These are phyloP conservation scores for Drosophila recens DNA, from an alignment of 2,888 invertebrate species.

Conservation along the genomic window DNA sequence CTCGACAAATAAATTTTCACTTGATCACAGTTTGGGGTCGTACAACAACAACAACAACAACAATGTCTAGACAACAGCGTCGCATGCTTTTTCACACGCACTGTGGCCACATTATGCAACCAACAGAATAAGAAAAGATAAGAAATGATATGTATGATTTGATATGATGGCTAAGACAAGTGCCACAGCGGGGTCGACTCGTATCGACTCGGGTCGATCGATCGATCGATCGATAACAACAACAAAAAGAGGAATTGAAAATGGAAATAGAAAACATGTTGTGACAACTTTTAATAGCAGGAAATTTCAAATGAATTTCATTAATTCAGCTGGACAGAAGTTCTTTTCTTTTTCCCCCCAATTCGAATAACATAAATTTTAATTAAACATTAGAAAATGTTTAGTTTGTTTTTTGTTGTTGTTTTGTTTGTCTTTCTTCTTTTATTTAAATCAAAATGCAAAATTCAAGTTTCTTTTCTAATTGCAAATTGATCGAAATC, in stretches of 20 bases:
- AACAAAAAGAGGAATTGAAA: constrained; percentile 5
- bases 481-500: constrained; percentile 52
- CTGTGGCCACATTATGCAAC: constrained; percentile 42
- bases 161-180: constrained; percentile 21
- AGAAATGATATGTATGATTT: no score
- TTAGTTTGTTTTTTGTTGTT: background rate
- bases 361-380: constrained; percentile 59
- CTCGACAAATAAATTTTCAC: constrained; percentile 40
- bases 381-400: constrained; percentile 48
- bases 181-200: constrained; percentile 24
- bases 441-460: constrained; percentile 30
- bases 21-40: constrained; percentile 27
- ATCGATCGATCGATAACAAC: background rate
- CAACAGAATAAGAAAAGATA: constrained; percentile 13
- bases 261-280: constrained; percentile 39
- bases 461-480: constrained; percentile 26
- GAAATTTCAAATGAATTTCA: constrained; percentile 50
- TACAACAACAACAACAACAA: background rate
- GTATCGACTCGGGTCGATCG: constrained; percentile 3
- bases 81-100: constrained; percentile 55
- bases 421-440: constrained; percentile 8
- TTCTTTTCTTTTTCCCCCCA: constrained; percentile 18
- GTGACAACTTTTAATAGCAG: constrained; percentile 45
- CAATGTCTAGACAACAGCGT: constrained; percentile 27
- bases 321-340: constrained; percentile 29